Evolutionary conservation across 1,140 invertebrate species (phyloP).

Genomic region (Temnothorax nylanderi): DNA sequence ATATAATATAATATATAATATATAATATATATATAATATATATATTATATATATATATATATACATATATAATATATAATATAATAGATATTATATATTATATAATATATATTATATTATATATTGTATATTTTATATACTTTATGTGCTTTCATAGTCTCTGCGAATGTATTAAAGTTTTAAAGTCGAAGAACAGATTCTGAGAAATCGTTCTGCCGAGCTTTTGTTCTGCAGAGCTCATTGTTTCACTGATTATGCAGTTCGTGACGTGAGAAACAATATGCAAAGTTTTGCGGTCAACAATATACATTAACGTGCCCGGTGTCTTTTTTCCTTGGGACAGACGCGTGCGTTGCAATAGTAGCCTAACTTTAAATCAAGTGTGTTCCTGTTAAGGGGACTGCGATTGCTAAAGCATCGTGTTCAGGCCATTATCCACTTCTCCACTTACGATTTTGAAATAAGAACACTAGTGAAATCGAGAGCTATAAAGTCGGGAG

Average conservation of each 20-base stretch:
- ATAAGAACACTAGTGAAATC: conserved; percentile 30
- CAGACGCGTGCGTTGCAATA: not conserved
- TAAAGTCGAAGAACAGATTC: not conserved
- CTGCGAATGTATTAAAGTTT: not conserved
- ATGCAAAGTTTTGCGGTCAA: conserved; percentile 24
- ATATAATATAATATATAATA: too few relatives aligned
- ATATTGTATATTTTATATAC: not conserved
- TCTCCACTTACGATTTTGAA: not conserved
- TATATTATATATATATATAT: too few relatives aligned
- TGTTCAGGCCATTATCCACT: not conserved
- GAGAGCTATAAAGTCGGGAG: not conserved
- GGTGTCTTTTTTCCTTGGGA: not conserved
- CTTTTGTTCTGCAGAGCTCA: not conserved
- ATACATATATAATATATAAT: too few relatives aligned
- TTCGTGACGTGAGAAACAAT: not conserved
- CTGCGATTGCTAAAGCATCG: not conserved
- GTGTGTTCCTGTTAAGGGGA: not conserved
- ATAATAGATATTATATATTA: too few relatives aligned
- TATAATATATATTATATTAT: too few relatives aligned
- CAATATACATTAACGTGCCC: not conserved
- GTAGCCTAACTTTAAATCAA: conserved; percentile 2
- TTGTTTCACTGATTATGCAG: conserved; percentile 24
- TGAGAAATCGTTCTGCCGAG: not conserved
- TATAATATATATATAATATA: too few relatives aligned
- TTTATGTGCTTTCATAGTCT: not conserved